Evolutionary conservation across 2,797 vertebrate species (phyloP), one percentile per base, ranked within the genome.

Genomic region (Lutjanus argentimaculatus): DNA sequence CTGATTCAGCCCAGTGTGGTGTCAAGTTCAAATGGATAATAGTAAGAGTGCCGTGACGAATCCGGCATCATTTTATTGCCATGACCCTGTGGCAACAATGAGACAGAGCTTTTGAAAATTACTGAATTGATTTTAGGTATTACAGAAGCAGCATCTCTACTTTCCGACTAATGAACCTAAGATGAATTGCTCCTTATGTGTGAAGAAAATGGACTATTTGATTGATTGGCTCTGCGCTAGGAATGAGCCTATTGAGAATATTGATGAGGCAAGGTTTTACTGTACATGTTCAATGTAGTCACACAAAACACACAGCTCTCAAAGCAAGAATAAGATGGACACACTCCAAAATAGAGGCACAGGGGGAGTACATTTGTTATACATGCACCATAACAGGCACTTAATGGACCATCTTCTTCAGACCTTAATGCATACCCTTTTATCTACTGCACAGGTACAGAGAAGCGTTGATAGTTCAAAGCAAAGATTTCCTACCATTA

Each of bases 391-490:
- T 62, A 48, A 53, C 45, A 80, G 45, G 25, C 58, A 51, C 1
- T 2, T 80, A 78, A 83, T 67, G 36, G 58, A 8, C 51, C 30
- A 36, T 6, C 36, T n/a, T 25, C n/a, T 67, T 72, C 51, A 66
- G 51, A 70, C 13, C 9, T 14, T 36, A 15, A 59, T 45, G 12
- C 10, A 22, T 25, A 13, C 4, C 21, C 49, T 80, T 81, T 75
- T 51, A 69, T 79, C 59, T 42, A 57, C 30, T 16, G 12, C 40
- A 17, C 22, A 83, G 65, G 61, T 71, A 75, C 67, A 79, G 68
- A 83, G 43, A 46, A 40, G 58, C 65, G 72, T 84, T 82, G 59
- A 75, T 59, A 48, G 66, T 64, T 79, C 13, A 82, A 74, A 75
- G 58, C 11, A 30, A 55, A 58, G 12, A 65, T 73, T 63, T 64